Base-by-base conservation (phyloP, 2,888 invertebrate genomes). In the Pterostichus madidus region DNA sequence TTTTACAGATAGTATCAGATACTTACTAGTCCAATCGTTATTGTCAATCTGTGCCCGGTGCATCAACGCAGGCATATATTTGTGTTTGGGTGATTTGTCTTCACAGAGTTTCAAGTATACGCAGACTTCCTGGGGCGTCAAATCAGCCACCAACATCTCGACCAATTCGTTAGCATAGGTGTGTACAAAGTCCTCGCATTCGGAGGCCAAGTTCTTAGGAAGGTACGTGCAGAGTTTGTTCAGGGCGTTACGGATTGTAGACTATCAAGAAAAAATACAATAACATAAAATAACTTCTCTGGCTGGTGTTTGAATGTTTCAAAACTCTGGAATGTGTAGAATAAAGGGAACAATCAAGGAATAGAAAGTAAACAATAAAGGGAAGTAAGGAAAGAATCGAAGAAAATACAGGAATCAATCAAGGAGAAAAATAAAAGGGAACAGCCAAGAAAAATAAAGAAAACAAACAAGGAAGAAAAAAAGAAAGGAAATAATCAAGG, bases 171-270 rank as follows among this genome's bases (percentile, higher is more conserved):
- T 92, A 7, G 95, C 93, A 89, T 97, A 97, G 0, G 93, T 92
- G 85, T 95, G 91, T 0, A 97, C 95, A 86, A 97, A 96, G 86
- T 94, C 93, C 0, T 92, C 90, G 88, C 97, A 97, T 89, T 96
- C 93, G 0, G 89, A 88, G 24, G 90, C 91, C 8, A 96, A 89
- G 84, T 93, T 93, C 0, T 89, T 88, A 0, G 95, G 94, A 39
- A 97, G 90, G 87, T 94, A 93, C 4, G 86, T 88, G 90, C 97
- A 97, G 0, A 97, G 91, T 84, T 92, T 92, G 85, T 94, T 92
- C 15, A 97, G 90, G 0, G 94, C 95, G 11, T 91, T 87, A 86
- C 93, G 92, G 85, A 97, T 96, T 85, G 91, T 93, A 17, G 91
- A 93, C 96, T 96, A 88, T 6, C 90, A 87, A 85, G 53, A 84